These are phyloP conservation scores for Sialis fuliginosa DNA, from an alignment of 2,888 invertebrate genomes.

Conservation along the genomic window DNA sequence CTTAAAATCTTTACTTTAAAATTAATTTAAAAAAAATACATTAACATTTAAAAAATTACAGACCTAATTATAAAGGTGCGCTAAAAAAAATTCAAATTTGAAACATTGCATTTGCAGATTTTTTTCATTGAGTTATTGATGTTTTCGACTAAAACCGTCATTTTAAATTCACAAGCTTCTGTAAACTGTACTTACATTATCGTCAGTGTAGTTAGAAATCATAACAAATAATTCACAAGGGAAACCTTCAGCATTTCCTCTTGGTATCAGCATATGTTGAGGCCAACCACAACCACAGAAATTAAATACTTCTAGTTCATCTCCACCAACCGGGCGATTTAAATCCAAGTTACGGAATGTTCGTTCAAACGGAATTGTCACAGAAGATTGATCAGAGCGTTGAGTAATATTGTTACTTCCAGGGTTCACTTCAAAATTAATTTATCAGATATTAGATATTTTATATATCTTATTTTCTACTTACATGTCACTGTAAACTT, in stretches of 20 bases:
- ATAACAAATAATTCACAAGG: slow-evolving; percentile 55
- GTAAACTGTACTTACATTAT: slow-evolving; percentile 30
- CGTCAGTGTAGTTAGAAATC: slow-evolving; percentile 54
- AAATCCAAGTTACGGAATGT: slow-evolving; percentile 56
- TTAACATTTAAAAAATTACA: too few relatives aligned
- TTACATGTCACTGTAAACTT: slow-evolving; percentile 45
- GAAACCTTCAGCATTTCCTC: slow-evolving; percentile 47
- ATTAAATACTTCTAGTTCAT: slow-evolving; percentile 39
- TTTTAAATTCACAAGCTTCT: background rate
- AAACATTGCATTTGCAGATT: too few relatives aligned
- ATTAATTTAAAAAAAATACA: too few relatives aligned
- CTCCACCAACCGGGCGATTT: slow-evolving; percentile 37
- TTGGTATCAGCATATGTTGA: slow-evolving; percentile 60
- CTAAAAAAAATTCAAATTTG: too few relatives aligned
- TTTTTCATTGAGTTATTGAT: too few relatives aligned
- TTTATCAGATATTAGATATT: slow-evolving; percentile 2
- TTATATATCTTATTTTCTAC: slow-evolving; percentile 15
- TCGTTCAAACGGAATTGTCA: slow-evolving; percentile 67
- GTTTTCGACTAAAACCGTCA: background rate
- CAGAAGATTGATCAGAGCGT: slow-evolving; percentile 50
- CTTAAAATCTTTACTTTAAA: too few relatives aligned
- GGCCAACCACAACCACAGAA: slow-evolving; percentile 87
- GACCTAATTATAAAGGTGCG: too few relatives aligned
- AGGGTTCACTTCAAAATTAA: slow-evolving; percentile 35
- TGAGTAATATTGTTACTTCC: slow-evolving; percentile 50